Conservation (phyloP, 2,888 invertebrate species). For the Aphidius colemani region DNA sequence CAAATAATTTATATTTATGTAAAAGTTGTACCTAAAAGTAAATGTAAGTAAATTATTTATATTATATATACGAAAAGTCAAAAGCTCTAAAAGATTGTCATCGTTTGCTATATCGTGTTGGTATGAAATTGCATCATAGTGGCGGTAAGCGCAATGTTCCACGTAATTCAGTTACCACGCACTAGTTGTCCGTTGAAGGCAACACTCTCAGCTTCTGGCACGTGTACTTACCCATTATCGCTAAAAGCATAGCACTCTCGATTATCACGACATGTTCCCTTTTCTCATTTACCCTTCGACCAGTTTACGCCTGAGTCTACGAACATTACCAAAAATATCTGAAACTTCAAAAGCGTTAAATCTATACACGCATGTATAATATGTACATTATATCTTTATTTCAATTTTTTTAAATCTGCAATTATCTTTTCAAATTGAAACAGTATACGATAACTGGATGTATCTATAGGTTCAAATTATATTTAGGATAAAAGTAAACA, state of each 20-base stretch:
- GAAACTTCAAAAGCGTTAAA: too few relatives aligned
- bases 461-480: too few relatives aligned
- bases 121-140: slow-evolving; percentile 53
- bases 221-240: slow-evolving; percentile 58
- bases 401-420: too few relatives aligned
- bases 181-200: slow-evolving; percentile 37
- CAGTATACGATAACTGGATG: too few relatives aligned
- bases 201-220: slow-evolving; percentile 42
- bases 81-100: slow-evolving; percentile 33
- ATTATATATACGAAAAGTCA: background rate
- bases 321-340: too few relatives aligned
- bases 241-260: slow-evolving; percentile 59
- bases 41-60: background rate
- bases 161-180: slow-evolving; percentile 56
- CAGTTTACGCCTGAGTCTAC: background rate
- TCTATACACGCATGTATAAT: too few relatives aligned
- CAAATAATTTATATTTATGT: too few relatives aligned
- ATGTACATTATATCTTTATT: too few relatives aligned
- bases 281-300: too few relatives aligned
- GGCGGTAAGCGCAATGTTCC: slow-evolving; percentile 56
- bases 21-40: background rate
- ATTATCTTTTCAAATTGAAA: too few relatives aligned
- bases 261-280: slow-evolving; percentile 51
- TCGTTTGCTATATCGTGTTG: slow-evolving; percentile 46
- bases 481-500: too few relatives aligned